These are phyloP conservation scores for Antigone vipio DNA, from an alignment of 2,113 vertebrate genomes.

Conservation along the genomic window DNA sequence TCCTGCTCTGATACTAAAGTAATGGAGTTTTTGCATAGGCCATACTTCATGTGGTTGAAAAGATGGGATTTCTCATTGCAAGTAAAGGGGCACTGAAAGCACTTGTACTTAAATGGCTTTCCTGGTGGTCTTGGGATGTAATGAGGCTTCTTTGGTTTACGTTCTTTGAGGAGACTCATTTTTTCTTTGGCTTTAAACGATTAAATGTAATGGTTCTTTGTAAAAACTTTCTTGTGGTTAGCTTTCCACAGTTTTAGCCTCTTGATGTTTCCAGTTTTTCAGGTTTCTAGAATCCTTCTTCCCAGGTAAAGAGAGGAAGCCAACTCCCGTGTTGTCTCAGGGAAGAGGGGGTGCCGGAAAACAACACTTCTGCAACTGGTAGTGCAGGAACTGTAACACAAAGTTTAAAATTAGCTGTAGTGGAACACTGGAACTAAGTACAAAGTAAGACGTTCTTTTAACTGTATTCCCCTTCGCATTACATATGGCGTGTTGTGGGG, in stretches of 20 bases:
- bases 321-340: background rate
- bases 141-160: slow-evolving; percentile 96
- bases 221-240: slow-evolving; percentile 5
- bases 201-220: background rate
- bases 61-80: slow-evolving; percentile 99
- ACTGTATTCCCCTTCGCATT: background rate
- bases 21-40: slow-evolving; percentile 97
- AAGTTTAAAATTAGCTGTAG: slow-evolving; percentile 23
- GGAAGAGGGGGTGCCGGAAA: background rate
- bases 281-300: slow-evolving; percentile 32
- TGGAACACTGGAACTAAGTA: background rate
- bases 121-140: slow-evolving; percentile 95
- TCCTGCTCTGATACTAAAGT: slow-evolving; percentile 89
- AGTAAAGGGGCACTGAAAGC: slow-evolving; percentile 98
- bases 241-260: background rate
- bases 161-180: slow-evolving; percentile 88
- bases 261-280: slow-evolving; percentile 45
- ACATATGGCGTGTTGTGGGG: rapidly evolving
- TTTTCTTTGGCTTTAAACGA: slow-evolving; percentile 49
- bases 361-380: background rate
- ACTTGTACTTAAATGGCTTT: slow-evolving; percentile 98
- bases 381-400: slow-evolving; percentile 56
- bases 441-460: background rate
- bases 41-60: slow-evolving; percentile 99
- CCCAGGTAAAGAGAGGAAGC: slow-evolving; percentile 6